Conservation (phyloP, 2,888 invertebrate genomes). For the Amiota minor region DNA sequence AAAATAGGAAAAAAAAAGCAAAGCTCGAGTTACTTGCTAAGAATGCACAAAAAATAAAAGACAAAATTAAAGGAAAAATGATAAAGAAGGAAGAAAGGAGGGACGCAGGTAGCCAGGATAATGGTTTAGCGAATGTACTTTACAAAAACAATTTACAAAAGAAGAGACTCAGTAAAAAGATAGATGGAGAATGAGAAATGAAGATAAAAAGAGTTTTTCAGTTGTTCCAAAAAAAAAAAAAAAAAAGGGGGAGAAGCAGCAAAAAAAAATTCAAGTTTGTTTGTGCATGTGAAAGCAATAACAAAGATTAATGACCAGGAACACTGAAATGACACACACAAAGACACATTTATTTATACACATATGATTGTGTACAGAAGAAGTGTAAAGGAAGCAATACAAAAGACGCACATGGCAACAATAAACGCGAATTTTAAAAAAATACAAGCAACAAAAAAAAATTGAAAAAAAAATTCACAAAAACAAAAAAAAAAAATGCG, state of each 20-base stretch:
- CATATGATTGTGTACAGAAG: too few species aligned
- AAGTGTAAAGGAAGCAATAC: constrained; percentile 27
- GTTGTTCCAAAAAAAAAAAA: too few species aligned
- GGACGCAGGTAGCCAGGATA: too few species aligned
- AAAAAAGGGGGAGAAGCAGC: too few species aligned
- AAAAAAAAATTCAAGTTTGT: background rate
- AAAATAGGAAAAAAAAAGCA: too few species aligned
- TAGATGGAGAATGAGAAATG: too few species aligned
- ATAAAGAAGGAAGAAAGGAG: too few species aligned
- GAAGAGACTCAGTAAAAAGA: too few species aligned
- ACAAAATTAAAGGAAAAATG: constrained; percentile 55
- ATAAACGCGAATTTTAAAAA: background rate
- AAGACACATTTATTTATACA: constrained; percentile 24
- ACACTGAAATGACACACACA: constrained; percentile 37
- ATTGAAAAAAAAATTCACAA: constrained; percentile 13
- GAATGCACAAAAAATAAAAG: constrained; percentile 35
- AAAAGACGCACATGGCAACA: constrained; percentile 32
- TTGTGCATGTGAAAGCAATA: constrained; percentile 55
- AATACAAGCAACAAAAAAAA: constrained; percentile 28
- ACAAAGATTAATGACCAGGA: constrained; percentile 68
- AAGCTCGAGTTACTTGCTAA: too few species aligned
- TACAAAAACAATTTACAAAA: too few species aligned
- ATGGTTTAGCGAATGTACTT: too few species aligned
- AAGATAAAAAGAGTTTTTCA: too few species aligned
- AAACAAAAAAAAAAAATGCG: constrained; percentile 17